Evolutionary conservation across 2,797 vertebrate genomes (phyloP).

Genomic region (Margarornis squamiger): DNA sequence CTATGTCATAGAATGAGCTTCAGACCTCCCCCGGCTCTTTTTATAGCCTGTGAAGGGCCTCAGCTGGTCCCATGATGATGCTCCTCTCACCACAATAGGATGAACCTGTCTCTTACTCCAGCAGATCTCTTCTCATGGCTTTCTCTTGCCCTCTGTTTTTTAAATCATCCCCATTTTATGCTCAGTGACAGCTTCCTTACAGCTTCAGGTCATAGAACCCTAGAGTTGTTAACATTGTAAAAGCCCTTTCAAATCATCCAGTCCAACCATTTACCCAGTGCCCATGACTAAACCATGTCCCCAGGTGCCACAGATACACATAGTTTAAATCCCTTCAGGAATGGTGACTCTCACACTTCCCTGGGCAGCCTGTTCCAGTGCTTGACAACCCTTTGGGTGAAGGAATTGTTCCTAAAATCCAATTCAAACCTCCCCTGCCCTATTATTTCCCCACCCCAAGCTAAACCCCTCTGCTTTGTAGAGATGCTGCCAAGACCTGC

Average conservation of each 20-base stretch:
- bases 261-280: accelerated
- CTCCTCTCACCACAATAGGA: accelerated
- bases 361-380: not conserved
- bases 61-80: not conserved
- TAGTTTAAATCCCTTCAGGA: not conserved
- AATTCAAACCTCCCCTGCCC: not conserved
- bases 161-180: not conserved
- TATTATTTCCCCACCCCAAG: not conserved
- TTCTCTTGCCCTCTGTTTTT: not conserved
- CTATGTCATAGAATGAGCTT: not conserved
- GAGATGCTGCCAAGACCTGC: not conserved
- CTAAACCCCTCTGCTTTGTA: not conserved
- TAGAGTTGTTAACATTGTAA: not conserved
- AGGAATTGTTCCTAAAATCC: not conserved
- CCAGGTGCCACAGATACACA: not conserved
- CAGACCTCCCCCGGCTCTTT: not conserved
- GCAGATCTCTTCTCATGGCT: not conserved
- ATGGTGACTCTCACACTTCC: not conserved
- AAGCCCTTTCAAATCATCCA: not conserved
- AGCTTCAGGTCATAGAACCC: not conserved
- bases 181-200: not conserved
- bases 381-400: not conserved
- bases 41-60: not conserved
- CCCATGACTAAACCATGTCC: not conserved
- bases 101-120: not conserved